Evolutionary conservation across 1,140 invertebrate genomes (phyloP).

Genomic region (Drosophila varians): DNA sequence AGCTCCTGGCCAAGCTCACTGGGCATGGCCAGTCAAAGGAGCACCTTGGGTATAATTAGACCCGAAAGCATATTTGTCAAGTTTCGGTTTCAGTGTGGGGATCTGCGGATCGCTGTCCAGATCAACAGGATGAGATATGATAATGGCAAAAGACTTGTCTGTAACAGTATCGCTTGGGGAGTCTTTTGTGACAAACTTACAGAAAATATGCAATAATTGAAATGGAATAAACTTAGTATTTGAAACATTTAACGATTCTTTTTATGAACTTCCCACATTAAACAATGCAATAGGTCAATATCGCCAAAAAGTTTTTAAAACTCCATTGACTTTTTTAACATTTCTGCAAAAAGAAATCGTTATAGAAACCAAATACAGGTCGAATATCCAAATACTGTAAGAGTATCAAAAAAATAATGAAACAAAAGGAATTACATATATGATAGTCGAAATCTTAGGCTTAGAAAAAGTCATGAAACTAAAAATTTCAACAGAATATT

Average conservation of each 20-base stretch:
- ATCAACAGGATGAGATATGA: conserved; percentile 77
- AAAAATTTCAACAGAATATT: background rate
- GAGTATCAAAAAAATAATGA: background rate
- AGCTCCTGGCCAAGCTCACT: conserved; percentile 39
- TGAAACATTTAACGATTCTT: background rate
- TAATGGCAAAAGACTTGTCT: conserved; percentile 63
- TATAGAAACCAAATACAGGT: conserved; percentile 15
- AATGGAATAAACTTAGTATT: too few species aligned
- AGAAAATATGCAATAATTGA: too few species aligned
- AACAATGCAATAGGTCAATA: conserved; percentile 23
- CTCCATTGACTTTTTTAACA: conserved; percentile 54
- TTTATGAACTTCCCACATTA: conserved; percentile 24
- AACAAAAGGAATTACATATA: too few species aligned
- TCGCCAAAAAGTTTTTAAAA: conserved; percentile 44
- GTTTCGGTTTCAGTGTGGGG: conserved; percentile 40
- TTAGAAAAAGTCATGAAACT: background rate
- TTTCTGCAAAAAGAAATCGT: conserved; percentile 6
- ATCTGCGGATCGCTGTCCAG: conserved; percentile 34
- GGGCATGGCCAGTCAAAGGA: conserved; percentile 52
- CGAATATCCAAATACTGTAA: conserved; percentile 2
- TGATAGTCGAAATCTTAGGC: too few species aligned
- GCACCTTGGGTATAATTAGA: conserved; percentile 68
- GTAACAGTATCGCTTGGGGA: conserved; percentile 26
- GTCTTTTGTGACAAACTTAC: background rate
- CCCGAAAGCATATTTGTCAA: conserved; percentile 78